Percentiles rank a stretch among this genome's conserved stretches.
Conservation (phyloP, 2,888 invertebrate genomes). For the Alentia gelatinosa region DNA sequence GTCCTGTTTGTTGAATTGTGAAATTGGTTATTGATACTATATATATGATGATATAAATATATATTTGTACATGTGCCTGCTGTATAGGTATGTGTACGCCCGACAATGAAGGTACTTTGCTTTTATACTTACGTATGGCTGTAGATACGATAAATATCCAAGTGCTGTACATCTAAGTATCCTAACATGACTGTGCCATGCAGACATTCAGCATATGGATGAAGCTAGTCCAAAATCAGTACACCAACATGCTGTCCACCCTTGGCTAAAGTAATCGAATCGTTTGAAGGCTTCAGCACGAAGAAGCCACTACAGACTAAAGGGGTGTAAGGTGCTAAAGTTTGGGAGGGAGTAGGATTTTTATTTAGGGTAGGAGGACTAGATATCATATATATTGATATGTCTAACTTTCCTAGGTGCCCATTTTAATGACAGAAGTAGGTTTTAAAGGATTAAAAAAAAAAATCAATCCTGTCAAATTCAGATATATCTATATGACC, state of each 20-base stretch:
- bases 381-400: background rate
- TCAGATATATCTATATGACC: background rate
- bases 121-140: background rate
- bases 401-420: background rate
- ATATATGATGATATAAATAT: background rate
- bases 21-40: constrained; percentile 37
- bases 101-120: background rate
- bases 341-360: constrained; percentile 13
- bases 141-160: background rate
- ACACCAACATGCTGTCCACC: constrained; percentile 21
- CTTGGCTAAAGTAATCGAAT: background rate
- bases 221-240: constrained; percentile 5
- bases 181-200: background rate
- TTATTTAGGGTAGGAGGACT: no score
- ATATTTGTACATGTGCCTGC: constrained; percentile 18
- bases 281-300: background rate
- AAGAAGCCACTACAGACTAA: background rate
- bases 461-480: background rate
- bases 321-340: constrained; percentile 32
- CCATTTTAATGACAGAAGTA: background rate
- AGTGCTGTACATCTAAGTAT: background rate
- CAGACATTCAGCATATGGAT: background rate
- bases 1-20: constrained; percentile 47
- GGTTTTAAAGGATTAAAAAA: background rate
- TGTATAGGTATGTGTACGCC: background rate